Evolutionary conservation across 2,888 invertebrate genomes (phyloP).

Genomic region (Mythimna lalbum): DNA sequence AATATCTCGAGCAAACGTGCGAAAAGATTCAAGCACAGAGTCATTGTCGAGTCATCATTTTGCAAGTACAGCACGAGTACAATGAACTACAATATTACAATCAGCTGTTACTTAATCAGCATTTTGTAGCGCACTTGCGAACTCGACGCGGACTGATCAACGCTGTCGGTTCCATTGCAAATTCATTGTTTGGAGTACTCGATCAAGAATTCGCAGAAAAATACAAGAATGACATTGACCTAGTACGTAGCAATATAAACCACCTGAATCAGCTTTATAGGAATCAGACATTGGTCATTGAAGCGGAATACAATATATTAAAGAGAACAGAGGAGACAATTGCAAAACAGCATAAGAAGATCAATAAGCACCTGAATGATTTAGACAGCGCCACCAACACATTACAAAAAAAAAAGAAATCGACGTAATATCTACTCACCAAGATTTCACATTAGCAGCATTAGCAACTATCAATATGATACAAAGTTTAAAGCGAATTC

Average conservation of each 20-base stretch:
- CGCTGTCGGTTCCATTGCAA: background rate
- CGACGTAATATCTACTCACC: background rate
- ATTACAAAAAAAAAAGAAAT: background rate
- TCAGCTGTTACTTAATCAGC: background rate
- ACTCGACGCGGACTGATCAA: background rate
- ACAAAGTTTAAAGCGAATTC: background rate
- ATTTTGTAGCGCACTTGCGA: background rate
- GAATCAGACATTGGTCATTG: background rate
- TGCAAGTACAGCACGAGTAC: background rate
- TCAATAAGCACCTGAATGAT: background rate
- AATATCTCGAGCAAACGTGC: background rate
- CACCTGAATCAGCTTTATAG: background rate
- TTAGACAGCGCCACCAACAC: background rate
- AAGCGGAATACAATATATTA: background rate
- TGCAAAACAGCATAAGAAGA: background rate
- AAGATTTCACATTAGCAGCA: background rate
- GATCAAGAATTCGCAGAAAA: background rate
- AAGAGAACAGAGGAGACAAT: background rate
- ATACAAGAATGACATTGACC: background rate
- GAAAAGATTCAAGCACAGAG: background rate
- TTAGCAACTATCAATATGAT: constrained; percentile 1
- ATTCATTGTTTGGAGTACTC: background rate
- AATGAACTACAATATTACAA: background rate
- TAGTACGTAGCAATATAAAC: background rate
- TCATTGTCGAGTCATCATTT: background rate